These are phyloP conservation scores for Agrotis puta DNA, from an alignment of 2,888 invertebrate species.

Conservation along the genomic window DNA sequence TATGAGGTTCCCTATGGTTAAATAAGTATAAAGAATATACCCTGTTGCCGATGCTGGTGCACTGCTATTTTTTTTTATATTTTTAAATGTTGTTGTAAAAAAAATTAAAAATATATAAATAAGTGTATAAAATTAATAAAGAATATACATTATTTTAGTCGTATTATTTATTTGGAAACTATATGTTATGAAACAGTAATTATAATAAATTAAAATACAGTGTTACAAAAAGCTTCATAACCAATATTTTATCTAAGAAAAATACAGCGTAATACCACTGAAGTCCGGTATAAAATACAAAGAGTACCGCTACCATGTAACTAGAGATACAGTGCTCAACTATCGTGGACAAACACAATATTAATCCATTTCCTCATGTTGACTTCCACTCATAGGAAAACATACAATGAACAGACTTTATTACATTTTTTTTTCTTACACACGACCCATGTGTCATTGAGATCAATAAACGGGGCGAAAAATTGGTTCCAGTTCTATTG, in stretches of 20 bases:
- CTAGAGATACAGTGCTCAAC: slow-evolving; percentile 18
- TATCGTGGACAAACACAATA: slow-evolving; percentile 46
- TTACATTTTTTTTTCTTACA: neutral
- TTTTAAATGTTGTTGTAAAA: no score
- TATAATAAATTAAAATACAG: no score
- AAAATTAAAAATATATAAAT: no score
- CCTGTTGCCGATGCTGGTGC: no score
- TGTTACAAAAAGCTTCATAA: neutral
- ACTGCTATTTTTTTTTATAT: no score
- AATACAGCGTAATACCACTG: no score
- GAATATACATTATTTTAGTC: no score
- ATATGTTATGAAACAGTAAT: neutral
- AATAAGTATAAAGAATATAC: no score
- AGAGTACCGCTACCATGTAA: slow-evolving; percentile 16
- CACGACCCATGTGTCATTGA: neutral
- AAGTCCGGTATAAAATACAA: slow-evolving; percentile 17
- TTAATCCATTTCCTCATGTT: slow-evolving; percentile 56
- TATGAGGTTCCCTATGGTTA: no score
- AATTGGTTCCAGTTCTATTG: neutral
- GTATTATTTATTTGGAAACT: neutral
- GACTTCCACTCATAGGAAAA: slow-evolving; percentile 34
- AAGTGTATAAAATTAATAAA: no score
- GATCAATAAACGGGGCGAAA: neutral
- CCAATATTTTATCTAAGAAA: no score
- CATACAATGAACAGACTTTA: slow-evolving; percentile 8